Evolutionary conservation across 2,888 invertebrate genomes (phyloP).

Genomic region (Lasioglossum oenotherae): DNA sequence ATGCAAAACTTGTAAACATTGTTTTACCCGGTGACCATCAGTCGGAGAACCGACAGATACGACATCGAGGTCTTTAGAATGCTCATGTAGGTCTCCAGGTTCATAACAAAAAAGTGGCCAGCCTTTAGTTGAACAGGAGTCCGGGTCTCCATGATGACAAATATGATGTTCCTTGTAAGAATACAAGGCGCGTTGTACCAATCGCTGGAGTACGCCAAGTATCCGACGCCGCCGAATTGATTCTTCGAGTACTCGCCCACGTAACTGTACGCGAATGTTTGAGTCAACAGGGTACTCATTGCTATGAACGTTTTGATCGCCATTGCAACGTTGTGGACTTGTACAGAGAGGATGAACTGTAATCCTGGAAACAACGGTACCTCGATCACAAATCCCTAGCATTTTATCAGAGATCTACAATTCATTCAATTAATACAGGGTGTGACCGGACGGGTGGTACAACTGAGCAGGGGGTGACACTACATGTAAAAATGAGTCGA

Average conservation of each 20-base stretch:
- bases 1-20: background rate
- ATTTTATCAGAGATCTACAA: background rate
- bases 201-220: constrained; percentile 11
- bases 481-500: too few relatives aligned
- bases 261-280: constrained; percentile 40
- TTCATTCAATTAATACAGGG: background rate
- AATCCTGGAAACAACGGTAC: constrained; percentile 17
- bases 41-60: constrained; percentile 36
- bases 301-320: constrained; percentile 11
- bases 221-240: constrained; percentile 17
- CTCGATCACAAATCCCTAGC: background rate
- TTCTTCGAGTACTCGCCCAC: constrained; percentile 35
- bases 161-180: background rate
- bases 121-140: constrained; percentile 5
- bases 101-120: constrained; percentile 20
- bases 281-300: background rate
- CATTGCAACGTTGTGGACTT: background rate
- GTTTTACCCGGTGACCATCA: constrained; percentile 16
- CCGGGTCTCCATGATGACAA: constrained; percentile 6
- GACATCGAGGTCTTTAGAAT: constrained; percentile 38
- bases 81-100: constrained; percentile 33
- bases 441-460: too few relatives aligned
- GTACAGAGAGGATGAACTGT: constrained; percentile 28
- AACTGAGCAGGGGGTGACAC: too few relatives aligned
- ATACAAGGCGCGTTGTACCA: constrained; percentile 27